phyloP scores from a whole-genome alignment of 2,888 invertebrate genomes.

The Clunio marinus region DNA sequence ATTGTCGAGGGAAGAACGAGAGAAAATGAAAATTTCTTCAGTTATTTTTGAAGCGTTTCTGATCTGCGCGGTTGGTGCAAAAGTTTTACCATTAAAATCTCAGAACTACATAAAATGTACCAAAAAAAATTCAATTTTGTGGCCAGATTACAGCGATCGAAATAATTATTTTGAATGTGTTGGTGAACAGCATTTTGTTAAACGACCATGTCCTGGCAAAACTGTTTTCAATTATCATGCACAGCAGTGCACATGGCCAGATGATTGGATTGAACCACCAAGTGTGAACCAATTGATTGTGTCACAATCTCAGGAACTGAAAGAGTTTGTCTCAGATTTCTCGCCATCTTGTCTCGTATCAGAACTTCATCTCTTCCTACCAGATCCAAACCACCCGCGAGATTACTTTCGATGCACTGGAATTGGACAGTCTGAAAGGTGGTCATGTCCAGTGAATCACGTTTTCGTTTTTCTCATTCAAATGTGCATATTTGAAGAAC shows the following conservation, averaged over 20 bases:
- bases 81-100: background rate
- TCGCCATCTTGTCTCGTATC: background rate
- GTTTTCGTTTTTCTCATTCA: background rate
- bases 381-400: background rate
- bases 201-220: background rate
- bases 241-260: background rate
- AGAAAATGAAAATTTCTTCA: no score
- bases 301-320: no score
- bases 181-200: background rate
- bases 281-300: background rate
- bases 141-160: background rate
- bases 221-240: background rate
- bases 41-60: no score
- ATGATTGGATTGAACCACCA: background rate
- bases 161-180: background rate
- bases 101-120: background rate
- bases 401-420: conserved; percentile 15
- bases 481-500: background rate
- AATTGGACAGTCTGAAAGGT: background rate
- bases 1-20: no score
- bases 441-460: background rate
- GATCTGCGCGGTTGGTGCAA: background rate
- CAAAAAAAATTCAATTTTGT: background rate
- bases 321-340: no score
- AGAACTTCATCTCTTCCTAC: conserved; percentile 12